Evolutionary conservation across 2,797 vertebrate species (phyloP).

Genomic region (Emydoidea blandingii): DNA sequence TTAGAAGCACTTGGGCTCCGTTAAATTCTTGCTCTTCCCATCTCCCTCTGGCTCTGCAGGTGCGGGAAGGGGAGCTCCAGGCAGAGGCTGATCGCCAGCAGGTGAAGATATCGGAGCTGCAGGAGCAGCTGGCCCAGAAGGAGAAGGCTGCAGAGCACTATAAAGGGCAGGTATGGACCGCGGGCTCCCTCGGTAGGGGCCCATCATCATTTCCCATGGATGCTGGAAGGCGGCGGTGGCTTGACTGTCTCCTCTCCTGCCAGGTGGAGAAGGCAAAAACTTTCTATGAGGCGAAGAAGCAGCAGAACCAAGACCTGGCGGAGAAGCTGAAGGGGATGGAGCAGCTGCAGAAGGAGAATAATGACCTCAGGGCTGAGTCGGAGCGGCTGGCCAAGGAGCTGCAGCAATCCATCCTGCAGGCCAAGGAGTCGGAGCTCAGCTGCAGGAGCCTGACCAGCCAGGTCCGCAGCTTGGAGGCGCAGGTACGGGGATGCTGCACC

Average conservation of each 20-base stretch:
- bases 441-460: slow-evolving; percentile 82
- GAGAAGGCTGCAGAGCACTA: slow-evolving; percentile 88
- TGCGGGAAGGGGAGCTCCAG: slow-evolving; percentile 74
- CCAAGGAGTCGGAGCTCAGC: slow-evolving; percentile 78
- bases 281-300: slow-evolving; percentile 90
- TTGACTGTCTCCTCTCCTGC: rapidly evolving
- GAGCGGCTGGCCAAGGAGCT: slow-evolving; percentile 85
- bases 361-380: slow-evolving; percentile 76
- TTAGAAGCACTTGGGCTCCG: rapidly evolving
- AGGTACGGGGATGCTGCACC: slow-evolving; percentile 78
- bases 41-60: slow-evolving; percentile 30
- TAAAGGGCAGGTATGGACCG: slow-evolving; percentile 88
- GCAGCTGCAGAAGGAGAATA: slow-evolving; percentile 82
- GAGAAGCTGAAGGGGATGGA: slow-evolving; percentile 83
- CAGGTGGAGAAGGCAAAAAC: slow-evolving; percentile 92
- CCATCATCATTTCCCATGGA: rapidly evolving
- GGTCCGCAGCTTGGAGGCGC: slow-evolving; percentile 86
- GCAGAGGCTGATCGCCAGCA: slow-evolving; percentile 67
- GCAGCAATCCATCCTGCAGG: slow-evolving; percentile 79
- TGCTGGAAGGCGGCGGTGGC: rapidly evolving
- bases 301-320: slow-evolving; percentile 88
- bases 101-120: slow-evolving; percentile 78
- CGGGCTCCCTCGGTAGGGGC: rapidly evolving
- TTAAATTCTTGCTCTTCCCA: background rate
- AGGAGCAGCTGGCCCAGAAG: slow-evolving; percentile 85